Evolutionary conservation across 2,797 vertebrate genomes (phyloP), one percentile per base, ranked within the genome.

Genomic region (Mormyrops boulengeri): DNA sequence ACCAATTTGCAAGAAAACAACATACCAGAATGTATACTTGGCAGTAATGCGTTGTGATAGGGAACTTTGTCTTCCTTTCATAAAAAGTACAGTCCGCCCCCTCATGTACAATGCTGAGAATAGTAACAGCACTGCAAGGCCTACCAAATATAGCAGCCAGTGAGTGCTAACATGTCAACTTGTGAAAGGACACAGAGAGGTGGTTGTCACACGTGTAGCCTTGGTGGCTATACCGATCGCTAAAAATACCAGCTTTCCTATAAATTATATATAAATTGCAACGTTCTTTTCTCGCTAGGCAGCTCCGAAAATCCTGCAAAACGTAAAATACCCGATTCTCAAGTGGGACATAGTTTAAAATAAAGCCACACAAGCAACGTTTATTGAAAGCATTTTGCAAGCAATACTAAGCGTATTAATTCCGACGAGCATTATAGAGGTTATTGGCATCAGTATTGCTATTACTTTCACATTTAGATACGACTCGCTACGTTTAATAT

Each of bases 71-170:
- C 90, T 93, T 89, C 90, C 92, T 94, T 91, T 91, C 91, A 92
- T 91, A 91, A 91, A 91, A 90, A 90, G 91, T 89, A 90, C 77
- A 88, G 55, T 91, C 94, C 94, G 93, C 96, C 96, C 95, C 94
- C 95, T 95, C 95, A 93, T 95, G 95, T 95, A 94, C 95, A 94
- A 94, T 91, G 94, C 95, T 95, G 93, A 95, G 95, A 96, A 96
- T 96, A 96, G 96, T 96, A 96, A 96, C 96, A 95, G 94, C 94
- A 94, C 94, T 94, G 94, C 92, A 92, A 94, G 94, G 94, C 94
- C 93, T 94, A 66, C 96, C 96, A 96, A 95, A 96, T 95, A 96
- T 96, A 96, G 96, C 95, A 95, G 94, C 94, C 95, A 95, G 95
- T 95, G 94, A 96, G 93, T 95, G 95, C 94, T 95, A 96, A 93